These are phyloP conservation scores for Drosophila chauvacae DNA, from an alignment of 1,140 invertebrate genomes.

Conservation along the genomic window DNA sequence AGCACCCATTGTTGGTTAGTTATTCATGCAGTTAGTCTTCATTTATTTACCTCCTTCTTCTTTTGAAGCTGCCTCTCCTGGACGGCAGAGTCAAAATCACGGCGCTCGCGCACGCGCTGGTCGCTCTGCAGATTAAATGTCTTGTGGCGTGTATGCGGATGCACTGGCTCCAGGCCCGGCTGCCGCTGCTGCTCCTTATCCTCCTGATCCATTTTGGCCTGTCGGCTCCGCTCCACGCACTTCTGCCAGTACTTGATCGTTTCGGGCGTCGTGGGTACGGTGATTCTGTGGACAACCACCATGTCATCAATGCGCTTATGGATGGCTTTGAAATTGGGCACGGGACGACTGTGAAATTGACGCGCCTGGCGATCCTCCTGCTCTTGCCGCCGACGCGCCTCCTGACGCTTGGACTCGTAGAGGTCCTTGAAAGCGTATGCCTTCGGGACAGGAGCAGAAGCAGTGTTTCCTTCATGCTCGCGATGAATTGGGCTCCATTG, in stretches of 20 bases:
- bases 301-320: constrained; percentile 53
- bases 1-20: background rate
- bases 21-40: background rate
- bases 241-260: constrained; percentile 56
- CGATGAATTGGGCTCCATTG: constrained; percentile 26
- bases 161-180: background rate
- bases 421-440: constrained; percentile 55
- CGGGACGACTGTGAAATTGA: constrained; percentile 72
- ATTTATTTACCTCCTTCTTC: constrained; percentile 71
- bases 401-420: constrained; percentile 61
- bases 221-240: constrained; percentile 10
- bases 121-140: constrained; percentile 70
- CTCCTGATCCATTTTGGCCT: constrained; percentile 1
- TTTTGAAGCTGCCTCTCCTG: constrained; percentile 47
- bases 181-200: background rate
- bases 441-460: constrained; percentile 21
- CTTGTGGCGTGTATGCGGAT: constrained; percentile 2
- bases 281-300: constrained; percentile 55
- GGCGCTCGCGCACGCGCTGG: constrained; percentile 66
- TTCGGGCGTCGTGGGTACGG: constrained; percentile 63
- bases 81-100: constrained; percentile 61
- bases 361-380: constrained; percentile 73
- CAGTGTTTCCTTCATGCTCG: background rate
- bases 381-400: constrained; percentile 2
- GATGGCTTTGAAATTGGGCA: constrained; percentile 67